Percentiles rank a stretch among this genome's conserved stretches.
Conservation (phyloP, 2,888 invertebrate species). For the Mongoloraphidia duomilia region DNA sequence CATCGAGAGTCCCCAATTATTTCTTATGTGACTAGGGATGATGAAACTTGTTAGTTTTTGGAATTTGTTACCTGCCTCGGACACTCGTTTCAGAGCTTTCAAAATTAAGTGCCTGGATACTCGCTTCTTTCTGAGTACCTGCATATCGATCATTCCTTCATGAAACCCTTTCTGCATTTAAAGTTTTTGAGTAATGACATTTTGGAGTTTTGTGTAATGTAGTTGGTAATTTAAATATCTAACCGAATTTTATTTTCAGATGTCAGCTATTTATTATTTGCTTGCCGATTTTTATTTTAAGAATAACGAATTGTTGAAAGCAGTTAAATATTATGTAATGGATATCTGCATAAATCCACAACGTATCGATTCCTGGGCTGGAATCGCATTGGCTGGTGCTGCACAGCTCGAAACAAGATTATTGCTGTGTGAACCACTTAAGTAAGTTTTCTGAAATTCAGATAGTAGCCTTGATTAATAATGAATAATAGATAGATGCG, state of each 20-base stretch:
- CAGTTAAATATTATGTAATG: conserved; percentile 66
- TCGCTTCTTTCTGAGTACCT: too few relatives aligned
- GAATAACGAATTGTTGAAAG: conserved; percentile 58
- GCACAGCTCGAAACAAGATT: conserved; percentile 66
- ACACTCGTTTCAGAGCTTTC: too few relatives aligned
- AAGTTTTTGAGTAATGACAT: too few relatives aligned
- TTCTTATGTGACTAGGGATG: not conserved
- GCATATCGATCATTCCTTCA: too few relatives aligned
- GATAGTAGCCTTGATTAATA: not conserved
- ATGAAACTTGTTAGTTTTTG: too few relatives aligned
- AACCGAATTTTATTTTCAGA: conserved; percentile 23
- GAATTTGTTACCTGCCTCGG: too few relatives aligned
- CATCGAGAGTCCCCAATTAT: not conserved
- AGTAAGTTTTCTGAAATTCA: conserved; percentile 28
- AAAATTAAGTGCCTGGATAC: too few relatives aligned
- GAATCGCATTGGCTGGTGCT: conserved; percentile 67
- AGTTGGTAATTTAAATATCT: not conserved
- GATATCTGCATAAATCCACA: conserved; percentile 70
- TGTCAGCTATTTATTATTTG: conserved; percentile 73
- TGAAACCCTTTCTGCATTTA: too few relatives aligned
- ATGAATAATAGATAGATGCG: not conserved
- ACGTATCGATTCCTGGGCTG: conserved; percentile 86
- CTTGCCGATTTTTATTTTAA: conserved; percentile 89
- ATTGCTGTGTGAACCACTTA: conserved; percentile 51
- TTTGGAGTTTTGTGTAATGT: not conserved